Base-by-base conservation (phyloP, 2,888 invertebrate genomes). In the Spicauda simplicius region DNA sequence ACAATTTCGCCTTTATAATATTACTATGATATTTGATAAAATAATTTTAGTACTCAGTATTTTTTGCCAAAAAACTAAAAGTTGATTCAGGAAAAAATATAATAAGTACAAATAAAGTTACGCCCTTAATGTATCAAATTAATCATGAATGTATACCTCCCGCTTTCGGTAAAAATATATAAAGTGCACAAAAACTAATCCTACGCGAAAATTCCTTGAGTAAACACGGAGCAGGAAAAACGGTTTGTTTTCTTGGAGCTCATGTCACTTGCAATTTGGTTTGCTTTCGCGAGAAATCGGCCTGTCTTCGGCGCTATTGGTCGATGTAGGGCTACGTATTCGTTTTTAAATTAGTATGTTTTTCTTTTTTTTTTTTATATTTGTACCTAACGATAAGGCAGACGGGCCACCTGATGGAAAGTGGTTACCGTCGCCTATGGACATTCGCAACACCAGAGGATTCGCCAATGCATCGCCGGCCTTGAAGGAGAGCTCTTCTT, bases 221-320 rank as follows among this genome's bases (percentile, higher is more conserved):
- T 50, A 18, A 71, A 71, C 68, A 68, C 57, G 58, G 63, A 68
- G 68, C 67, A 67, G 64, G 58, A 69, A 68, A 64, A 70, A 41
- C 56, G 70, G 53, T 72, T 70, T 72, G 70, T 65, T 74, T 71
- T 69, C 70, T 55, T 58, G 45, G 53, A 70, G 69, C 70, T 70
- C 69, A 67, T 72, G 75, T 73, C 74, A 72, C 70, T 70, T 37
- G 68, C 73, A 72, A 73, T 76, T 76, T 74, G 69, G 70, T 68
- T 70, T 72, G 69, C 70, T 72, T 72, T 71, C 71, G 72, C 72
- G 71, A 73, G 68, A 73, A 71, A 69, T 74, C 70, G 69, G 69
- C 70, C 71, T 70, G 69, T 70, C 64, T 69, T 70, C 68, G 71
- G 69, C 64, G 68, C 69, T 66, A 64, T 68, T 45, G n/a, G 53